Conservation (phyloP, 2,797 vertebrate species). For the Hephaestus fuliginosus region DNA sequence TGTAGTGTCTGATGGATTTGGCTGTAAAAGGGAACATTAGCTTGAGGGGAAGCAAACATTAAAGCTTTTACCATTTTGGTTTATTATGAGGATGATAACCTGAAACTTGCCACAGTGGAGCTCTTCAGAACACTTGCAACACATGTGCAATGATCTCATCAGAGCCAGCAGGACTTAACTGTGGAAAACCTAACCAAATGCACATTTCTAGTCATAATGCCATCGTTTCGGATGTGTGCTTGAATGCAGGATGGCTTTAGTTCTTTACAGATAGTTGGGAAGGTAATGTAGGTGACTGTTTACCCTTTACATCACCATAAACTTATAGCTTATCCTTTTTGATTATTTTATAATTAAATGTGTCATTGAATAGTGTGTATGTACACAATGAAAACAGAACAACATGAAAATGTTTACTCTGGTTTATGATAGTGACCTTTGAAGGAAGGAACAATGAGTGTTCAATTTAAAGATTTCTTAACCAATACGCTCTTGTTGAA, state of each 20-base stretch:
- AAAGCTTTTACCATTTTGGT: slow-evolving; percentile 16
- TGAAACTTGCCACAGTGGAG: slow-evolving; percentile 19
- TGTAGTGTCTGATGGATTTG: slow-evolving; percentile 42
- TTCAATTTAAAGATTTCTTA: background rate
- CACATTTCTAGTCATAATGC: background rate
- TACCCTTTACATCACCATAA: background rate
- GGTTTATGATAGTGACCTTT: background rate
- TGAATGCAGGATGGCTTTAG: background rate
- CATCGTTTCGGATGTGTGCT: background rate
- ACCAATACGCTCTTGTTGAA: background rate
- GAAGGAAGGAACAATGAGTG: background rate
- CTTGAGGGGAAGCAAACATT: slow-evolving; percentile 33
- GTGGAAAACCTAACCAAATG: slow-evolving; percentile 15
- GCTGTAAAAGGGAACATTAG: slow-evolving; percentile 39
- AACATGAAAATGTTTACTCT: background rate
- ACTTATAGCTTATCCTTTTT: background rate
- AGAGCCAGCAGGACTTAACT: background rate
- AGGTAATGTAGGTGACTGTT: background rate
- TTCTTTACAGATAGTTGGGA: background rate
- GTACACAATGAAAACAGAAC: background rate
- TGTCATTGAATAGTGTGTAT: background rate
- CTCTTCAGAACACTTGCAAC: slow-evolving; percentile 14
- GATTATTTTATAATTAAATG: background rate
- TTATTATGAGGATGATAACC: slow-evolving; percentile 38
- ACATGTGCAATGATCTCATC: background rate